phyloP scores from a whole-genome alignment of 2,113 vertebrate species.

The Lophochroa leadbeateri region DNA sequence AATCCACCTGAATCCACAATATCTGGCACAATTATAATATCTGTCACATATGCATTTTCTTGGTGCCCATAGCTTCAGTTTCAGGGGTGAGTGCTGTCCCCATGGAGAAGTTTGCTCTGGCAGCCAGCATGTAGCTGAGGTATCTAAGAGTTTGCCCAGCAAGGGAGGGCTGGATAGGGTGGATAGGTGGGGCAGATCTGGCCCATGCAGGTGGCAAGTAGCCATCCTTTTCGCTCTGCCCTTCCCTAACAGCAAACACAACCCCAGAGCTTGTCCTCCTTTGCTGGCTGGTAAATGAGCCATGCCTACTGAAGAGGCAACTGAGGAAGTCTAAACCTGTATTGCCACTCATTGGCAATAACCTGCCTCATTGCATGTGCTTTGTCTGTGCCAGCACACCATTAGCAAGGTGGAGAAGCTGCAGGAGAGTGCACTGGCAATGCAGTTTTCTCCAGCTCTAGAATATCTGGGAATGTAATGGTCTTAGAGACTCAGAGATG shows the following conservation, averaged over 20 bases:
- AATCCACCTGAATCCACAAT: neutral
- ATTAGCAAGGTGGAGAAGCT: neutral
- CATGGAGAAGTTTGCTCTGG: neutral
- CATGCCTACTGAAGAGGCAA: neutral
- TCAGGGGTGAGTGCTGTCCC: neutral
- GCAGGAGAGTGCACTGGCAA: neutral
- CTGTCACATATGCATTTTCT: neutral
- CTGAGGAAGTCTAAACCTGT: neutral
- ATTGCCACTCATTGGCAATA: neutral
- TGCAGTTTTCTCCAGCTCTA: neutral
- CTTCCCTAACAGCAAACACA: neutral
- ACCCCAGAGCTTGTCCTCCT: neutral
- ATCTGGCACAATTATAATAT: rapidly evolving
- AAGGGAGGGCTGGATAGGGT: neutral
- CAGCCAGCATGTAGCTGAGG: neutral
- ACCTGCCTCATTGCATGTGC: neutral
- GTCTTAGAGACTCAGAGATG: neutral
- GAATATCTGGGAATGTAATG: neutral
- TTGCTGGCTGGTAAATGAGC: neutral
- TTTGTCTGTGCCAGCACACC: neutral
- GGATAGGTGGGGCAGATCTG: neutral
- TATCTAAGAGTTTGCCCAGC: neutral
- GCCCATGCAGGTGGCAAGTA: neutral
- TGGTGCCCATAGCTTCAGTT: neutral
- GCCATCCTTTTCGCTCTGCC: neutral